Base-by-base conservation (phyloP, 2,113 vertebrate genomes). In the Gadus chalcogrammus region DNA sequence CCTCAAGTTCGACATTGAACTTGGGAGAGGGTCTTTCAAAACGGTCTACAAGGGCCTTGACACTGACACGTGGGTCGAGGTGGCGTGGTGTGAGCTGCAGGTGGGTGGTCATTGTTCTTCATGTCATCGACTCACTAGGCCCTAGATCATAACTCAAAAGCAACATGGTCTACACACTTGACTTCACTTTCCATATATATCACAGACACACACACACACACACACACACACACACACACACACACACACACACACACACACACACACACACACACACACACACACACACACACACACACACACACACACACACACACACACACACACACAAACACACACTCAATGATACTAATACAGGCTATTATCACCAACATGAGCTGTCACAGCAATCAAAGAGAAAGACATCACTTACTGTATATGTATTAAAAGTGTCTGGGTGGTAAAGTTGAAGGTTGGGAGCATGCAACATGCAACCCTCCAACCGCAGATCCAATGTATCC, bases 61-160 rank as follows among this genome's bases (percentile, higher is more conserved):
- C 90, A 98, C 96, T 0, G 97, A 99, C 71, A 99, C 97, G 7
- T 99, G 97, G 97, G 96, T 98, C 59, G 97, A 99, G 71, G 97
- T 99, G 18, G 97, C 97, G 0, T 99, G 97, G 97, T 99, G 97
- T 77, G 97, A 99, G 79, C 94, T 99, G 18, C 97, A 99, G 97
- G 97, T 99, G 92, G 93, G 93, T 88, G 69, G 65, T 5, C 16
- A 1, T 11, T 64, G 5, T n/a, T 64, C 16, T 17, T 13, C 60
- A 62, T 15, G 9, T 16, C 61, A 62, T 2, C 24, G 24, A 62
- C 8, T 13, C 8, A 48, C 42, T 48, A 13, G 42, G 42, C 42
- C 42, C 42, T 48, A 35, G 4, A 4, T 35, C 6, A 4, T 13
- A 48, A 48, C 42, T 35, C 31, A 35, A 48, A 12, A 9, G 8